Base-by-base conservation (phyloP, 2,113 vertebrate species). In the Plecotus auritus region DNA sequence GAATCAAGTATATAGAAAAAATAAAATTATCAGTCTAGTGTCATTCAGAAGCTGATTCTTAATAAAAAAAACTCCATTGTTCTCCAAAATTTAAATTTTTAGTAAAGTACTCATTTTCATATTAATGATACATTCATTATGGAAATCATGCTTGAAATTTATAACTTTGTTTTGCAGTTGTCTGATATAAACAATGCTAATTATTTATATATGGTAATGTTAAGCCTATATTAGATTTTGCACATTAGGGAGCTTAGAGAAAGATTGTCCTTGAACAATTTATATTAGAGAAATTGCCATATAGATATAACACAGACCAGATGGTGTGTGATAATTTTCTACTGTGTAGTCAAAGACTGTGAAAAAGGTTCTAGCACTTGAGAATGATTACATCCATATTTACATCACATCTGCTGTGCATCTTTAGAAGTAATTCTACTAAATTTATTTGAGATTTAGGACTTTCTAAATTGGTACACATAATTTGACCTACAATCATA, bases 321-420 rank as follows among this genome's bases (percentile, higher is more conserved):
- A 96, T 97, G 95, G 96, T 56, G 66, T 88, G 73, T 88, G 85
- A 95, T 95, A 90, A 95, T 97, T 97, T 92, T 90, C 95, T 92
- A 91, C 72, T 95, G 90, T 92, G 73, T 90, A 96, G 90, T 95
- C 83, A 97, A 97, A 95, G 89, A 91, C 94, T 97, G 94, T 95
- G 88, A 90, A 95, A 96, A 97, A 95, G 77, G 54, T 95, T 95
- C 85, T 94, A 95, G 88, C 93, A 88, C 90, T 97, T 95, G 96
- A 96, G 73, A 95, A 93, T 97, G 88, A 97, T 96, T 97, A 85
- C 64, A 97, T 93, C 90, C 96, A 96, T 97, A 97, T 97, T 96
- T 97, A 96, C 73, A 78, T 85, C 49, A 18, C 95, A 97, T 95
- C 95, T 96, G 96, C 67, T 95, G 73, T 82, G 85, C 73, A 90